Conservation (phyloP, 2,888 invertebrate genomes). For the Drosophila eohydei region DNA sequence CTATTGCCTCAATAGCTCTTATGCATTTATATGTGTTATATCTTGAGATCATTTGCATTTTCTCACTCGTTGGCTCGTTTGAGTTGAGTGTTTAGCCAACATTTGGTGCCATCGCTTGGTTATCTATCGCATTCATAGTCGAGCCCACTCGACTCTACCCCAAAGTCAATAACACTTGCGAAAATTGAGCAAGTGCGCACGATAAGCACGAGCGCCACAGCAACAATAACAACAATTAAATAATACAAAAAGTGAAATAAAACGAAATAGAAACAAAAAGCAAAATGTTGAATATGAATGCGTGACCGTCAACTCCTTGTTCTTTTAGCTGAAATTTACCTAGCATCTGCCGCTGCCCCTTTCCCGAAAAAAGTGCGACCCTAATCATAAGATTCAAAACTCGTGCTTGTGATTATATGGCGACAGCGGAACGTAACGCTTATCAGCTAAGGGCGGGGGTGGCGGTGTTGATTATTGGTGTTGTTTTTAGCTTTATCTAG, state of each 20-base stretch:
- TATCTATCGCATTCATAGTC: slow-evolving; percentile 51
- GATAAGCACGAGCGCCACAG: slow-evolving; percentile 52
- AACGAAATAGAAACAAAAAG: slow-evolving; percentile 1
- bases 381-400: slow-evolving; percentile 76
- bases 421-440: slow-evolving; percentile 50
- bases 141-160: slow-evolving; percentile 69
- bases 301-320: slow-evolving; percentile 40
- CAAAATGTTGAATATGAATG: slow-evolving; percentile 20
- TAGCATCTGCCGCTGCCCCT: not conserved
- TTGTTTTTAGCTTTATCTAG: slow-evolving; percentile 65
- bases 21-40: not conserved
- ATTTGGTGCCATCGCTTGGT: slow-evolving; percentile 9
- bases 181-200: slow-evolving; percentile 69
- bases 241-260: not conserved
- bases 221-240: slow-evolving; percentile 13
- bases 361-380: slow-evolving; percentile 23
- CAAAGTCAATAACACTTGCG: slow-evolving; percentile 68
- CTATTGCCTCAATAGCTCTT: not conserved
- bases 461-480: slow-evolving; percentile 9
- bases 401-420: slow-evolving; percentile 66
- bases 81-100: not conserved
- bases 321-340: slow-evolving; percentile 1
- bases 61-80: slow-evolving; percentile 12
- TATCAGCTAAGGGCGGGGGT: slow-evolving; percentile 34
- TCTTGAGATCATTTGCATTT: slow-evolving; percentile 21